Conservation (phyloP, 1,140 invertebrate genomes). For the Meteorus sp. region DNA sequence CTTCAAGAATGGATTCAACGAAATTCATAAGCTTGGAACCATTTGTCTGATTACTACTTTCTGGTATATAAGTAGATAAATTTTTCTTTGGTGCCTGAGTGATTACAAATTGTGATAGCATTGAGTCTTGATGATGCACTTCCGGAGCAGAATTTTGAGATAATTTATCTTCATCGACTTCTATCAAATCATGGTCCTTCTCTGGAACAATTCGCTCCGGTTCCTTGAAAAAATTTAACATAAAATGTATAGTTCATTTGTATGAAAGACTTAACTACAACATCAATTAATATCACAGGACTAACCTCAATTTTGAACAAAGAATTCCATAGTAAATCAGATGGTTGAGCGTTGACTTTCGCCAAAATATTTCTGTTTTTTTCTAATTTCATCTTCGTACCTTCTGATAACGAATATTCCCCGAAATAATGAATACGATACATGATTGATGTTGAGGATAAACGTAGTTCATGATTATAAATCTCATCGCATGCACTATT, state of each 20-base stretch:
- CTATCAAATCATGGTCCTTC: no score
- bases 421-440: no score
- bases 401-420: no score
- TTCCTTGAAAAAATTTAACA: neutral
- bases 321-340: neutral
- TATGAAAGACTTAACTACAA: neutral
- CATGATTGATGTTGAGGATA: no score
- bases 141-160: no score
- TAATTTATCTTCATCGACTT: no score
- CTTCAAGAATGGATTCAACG: constrained; percentile 17
- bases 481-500: no score
- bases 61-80: neutral
- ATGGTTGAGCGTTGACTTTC: no score
- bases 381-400: no score
- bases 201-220: neutral
- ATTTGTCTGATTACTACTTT: neutral
- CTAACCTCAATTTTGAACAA: neutral
- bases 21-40: constrained; percentile 9
- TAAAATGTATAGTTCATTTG: neutral
- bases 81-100: constrained; percentile 9
- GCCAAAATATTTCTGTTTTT: no score
- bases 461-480: no score
- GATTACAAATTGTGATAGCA: constrained; percentile 23
- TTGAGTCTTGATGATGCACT: neutral
- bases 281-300: neutral